Evolutionary conservation across 2,888 invertebrate genomes (phyloP).

Genomic region (Chrysolina haemoptera): DNA sequence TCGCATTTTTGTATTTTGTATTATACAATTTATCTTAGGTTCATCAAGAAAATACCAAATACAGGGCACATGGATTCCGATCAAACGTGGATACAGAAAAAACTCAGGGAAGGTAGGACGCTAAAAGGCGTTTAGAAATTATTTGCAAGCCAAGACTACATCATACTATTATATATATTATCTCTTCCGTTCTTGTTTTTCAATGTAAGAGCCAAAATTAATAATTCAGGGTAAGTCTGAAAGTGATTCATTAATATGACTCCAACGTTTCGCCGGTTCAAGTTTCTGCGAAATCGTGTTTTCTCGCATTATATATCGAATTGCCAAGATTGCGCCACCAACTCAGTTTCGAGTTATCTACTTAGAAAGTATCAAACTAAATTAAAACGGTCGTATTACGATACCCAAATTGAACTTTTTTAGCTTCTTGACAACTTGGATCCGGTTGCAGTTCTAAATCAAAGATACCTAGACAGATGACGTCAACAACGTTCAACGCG

Average conservation of each 20-base stretch:
- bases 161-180: not conserved
- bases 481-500: too few relatives aligned
- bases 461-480: not conserved
- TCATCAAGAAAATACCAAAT: too few relatives aligned
- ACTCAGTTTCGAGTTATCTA: not conserved
- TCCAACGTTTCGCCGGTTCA: not conserved
- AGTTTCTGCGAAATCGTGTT: not conserved
- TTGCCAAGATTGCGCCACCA: constrained; percentile 1
- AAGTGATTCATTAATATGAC: not conserved
- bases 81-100: too few relatives aligned
- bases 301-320: not conserved
- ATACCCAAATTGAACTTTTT: not conserved
- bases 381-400: not conserved
- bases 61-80: too few relatives aligned
- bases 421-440: not conserved
- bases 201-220: not conserved
- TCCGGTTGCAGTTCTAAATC: not conserved
- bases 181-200: not conserved
- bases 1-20: too few relatives aligned
- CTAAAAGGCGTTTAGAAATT: too few relatives aligned
- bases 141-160: too few relatives aligned
- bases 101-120: too few relatives aligned
- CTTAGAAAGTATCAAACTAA: constrained; percentile 4
- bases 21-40: too few relatives aligned
- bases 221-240: not conserved